A percentile compares a stretch with the other conserved stretches of the same genome.
phyloP scores from a whole-genome alignment of 2,113 vertebrate genomes.

The Otocyon megalotis region DNA sequence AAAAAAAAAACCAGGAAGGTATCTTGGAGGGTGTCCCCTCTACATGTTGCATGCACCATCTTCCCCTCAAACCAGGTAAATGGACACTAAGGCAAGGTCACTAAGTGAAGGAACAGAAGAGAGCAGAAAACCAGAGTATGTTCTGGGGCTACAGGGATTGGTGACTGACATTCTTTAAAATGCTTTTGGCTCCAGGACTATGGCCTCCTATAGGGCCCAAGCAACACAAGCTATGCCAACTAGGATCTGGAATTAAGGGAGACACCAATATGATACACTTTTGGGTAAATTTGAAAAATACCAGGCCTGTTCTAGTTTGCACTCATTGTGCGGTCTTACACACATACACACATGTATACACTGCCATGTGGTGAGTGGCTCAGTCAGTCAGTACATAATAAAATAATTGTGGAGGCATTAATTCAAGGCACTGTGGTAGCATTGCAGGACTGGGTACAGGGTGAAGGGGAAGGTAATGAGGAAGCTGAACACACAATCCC shows the following conservation, averaged over 20 bases:
- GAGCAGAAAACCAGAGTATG: background rate
- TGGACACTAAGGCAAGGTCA: background rate
- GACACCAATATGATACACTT: background rate
- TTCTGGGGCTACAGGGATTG: background rate
- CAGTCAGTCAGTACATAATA: background rate
- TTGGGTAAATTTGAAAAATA: background rate
- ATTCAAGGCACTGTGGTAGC: background rate
- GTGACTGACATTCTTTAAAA: background rate
- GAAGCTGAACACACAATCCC: background rate
- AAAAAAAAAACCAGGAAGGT: background rate
- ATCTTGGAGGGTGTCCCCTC: background rate
- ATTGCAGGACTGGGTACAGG: background rate
- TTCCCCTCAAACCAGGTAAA: background rate
- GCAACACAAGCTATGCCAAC: background rate
- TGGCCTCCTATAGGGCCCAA: background rate
- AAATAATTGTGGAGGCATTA: background rate
- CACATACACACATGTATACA: fast-evolving
- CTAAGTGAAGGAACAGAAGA: background rate
- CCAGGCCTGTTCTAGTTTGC: background rate
- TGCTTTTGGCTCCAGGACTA: too few relatives aligned
- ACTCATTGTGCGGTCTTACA: background rate
- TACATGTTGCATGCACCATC: too few relatives aligned
- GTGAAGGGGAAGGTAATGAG: background rate
- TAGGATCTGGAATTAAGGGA: background rate
- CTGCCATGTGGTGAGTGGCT: background rate